Evolutionary conservation across 35 echinoderm and acorn worm species (phyloP), one percentile per base, ranked within the genome.

Genomic region (Strongylocentrotus purpuratus): DNA sequence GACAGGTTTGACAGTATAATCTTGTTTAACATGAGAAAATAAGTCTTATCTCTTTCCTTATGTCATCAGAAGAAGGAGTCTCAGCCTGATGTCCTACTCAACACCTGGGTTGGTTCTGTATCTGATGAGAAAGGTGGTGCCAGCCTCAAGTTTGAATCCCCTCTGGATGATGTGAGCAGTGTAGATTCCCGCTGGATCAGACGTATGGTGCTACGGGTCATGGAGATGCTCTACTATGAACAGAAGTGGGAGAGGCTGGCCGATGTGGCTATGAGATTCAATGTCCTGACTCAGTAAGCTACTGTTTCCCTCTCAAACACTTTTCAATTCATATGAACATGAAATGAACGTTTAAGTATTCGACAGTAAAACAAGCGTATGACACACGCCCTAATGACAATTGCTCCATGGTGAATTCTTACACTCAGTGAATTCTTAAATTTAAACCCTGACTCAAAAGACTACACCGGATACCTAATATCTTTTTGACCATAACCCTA

Each of bases 261-360:
- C 55, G 98, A 99, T 93, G 94, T 99, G 13, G 98, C 98, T 4
- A 99, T 99, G 98, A 99, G 97, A 94, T 99, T 98, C 88, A 99
- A 99, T 61, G 95, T 98, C 87, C 85, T 98, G 33, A 96, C 98
- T 61, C 86, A 96, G 98, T 99, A 95, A 98, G 96, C 33, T 78
- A 59, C 17, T 22, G 50, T 10, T 14, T 55, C 15, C 5, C 15
- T 55, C 15, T 11, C 50, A 55, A 55, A 55, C 50, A 0, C 11
- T 55, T 11, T 11, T 55, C 15, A 2, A 52, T 10, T 52, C 48
- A 52, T 52, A n/a, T 8, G 48, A 52, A 52, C 48, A 52, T 8
- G 48, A 52, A n/a, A n/a, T n/a, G n/a, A n/a, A n/a, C n/a, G n/a
- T n/a, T n/a, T n/a, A n/a, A 52, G 48, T 13, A 52, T 10, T 3